These are phyloP conservation scores for Scaptomyza pallida DNA, from an alignment of 1,140 invertebrate species.

Conservation along the genomic window DNA sequence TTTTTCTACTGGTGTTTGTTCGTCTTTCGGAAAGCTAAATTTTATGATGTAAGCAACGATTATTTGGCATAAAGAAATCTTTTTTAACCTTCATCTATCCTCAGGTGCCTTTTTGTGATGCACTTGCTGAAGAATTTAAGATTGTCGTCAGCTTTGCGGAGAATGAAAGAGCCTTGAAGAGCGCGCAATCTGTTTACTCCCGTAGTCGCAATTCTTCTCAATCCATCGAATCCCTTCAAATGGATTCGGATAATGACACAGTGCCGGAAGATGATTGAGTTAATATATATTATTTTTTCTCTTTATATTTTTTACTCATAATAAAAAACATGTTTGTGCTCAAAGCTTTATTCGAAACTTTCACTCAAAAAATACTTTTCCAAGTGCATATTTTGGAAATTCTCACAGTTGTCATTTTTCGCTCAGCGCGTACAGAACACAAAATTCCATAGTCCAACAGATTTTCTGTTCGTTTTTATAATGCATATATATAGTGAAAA, in stretches of 20 bases:
- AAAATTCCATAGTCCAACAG: neutral
- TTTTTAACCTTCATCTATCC: neutral
- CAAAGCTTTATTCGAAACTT: conserved; percentile 57
- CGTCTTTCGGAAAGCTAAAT: conserved; percentile 69
- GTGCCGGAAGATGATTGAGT: conserved; percentile 39
- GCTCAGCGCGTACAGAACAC: conserved; percentile 35
- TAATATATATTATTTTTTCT: conserved; percentile 3
- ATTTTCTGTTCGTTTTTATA: conserved; percentile 20
- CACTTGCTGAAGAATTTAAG: conserved; percentile 89
- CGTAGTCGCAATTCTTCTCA: conserved; percentile 76
- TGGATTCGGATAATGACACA: conserved; percentile 61
- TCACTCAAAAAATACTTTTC: conserved; percentile 62
- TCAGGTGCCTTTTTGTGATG: conserved; percentile 88
- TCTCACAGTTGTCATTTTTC: conserved; percentile 51
- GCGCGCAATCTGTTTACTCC: conserved; percentile 74
- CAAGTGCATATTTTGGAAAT: conserved; percentile 53
- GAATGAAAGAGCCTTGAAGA: conserved; percentile 70
- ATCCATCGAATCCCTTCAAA: conserved; percentile 75
- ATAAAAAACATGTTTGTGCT: conserved; percentile 31
- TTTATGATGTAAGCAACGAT: conserved; percentile 68
- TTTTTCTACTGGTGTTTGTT: conserved; percentile 78
- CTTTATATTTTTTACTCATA: conserved; percentile 6
- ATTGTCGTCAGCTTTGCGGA: conserved; percentile 86
- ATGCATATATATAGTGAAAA: conserved; percentile 24
- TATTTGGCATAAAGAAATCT: neutral